Evolutionary conservation across 2,113 vertebrate species (phyloP), one percentile per base, ranked within the genome.

Genomic region (Phoxinus phoxinus): DNA sequence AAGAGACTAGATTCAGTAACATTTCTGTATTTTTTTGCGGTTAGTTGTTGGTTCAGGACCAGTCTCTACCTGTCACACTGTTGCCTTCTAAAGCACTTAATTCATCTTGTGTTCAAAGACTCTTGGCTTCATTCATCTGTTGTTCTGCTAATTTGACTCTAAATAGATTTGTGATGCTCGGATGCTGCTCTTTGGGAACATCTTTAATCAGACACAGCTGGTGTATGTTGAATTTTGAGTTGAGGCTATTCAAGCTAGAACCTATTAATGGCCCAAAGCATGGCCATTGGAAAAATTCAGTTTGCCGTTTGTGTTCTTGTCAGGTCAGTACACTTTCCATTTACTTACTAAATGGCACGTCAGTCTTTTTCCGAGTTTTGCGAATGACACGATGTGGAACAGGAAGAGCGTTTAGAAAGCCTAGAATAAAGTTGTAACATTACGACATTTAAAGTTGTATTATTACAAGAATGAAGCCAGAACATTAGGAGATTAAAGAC

Each of bases 41-140:
- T 32, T 65, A 76, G 58, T 81, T 86, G 46, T 87, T 69, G 71
- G 58, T 74, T 51, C 63, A 63, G 84, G 71, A 25, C 56, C 65
- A 82, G 84, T 88, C 81, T 86, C 71, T 82, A 48, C 84, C 78
- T 82, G 84, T 81, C 84, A 63, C 81, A 73, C 13, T 67, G 21
- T 44, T 32, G 83, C 51, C 72, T 67, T 78, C 86, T 27, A 44
- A 27, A 72, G 23, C 84, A 58, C 73, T 48, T 78, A 7, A 77
- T 75, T 86, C 65, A 63, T 76, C 25, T 59, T 79, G 37, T 35
- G 3, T 32, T 84, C 41, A 83, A 51, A 19, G 7, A 46, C 79
- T 48, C 51, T 85, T 7, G 65, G 35, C 85, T 69, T 69, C 37
- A 82, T 85, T 77, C 44, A 44, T 51, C 59, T 69, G 19, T 51